Base-by-base conservation (phyloP, 2,797 vertebrate species). In the Sebastes umbrosus region DNA sequence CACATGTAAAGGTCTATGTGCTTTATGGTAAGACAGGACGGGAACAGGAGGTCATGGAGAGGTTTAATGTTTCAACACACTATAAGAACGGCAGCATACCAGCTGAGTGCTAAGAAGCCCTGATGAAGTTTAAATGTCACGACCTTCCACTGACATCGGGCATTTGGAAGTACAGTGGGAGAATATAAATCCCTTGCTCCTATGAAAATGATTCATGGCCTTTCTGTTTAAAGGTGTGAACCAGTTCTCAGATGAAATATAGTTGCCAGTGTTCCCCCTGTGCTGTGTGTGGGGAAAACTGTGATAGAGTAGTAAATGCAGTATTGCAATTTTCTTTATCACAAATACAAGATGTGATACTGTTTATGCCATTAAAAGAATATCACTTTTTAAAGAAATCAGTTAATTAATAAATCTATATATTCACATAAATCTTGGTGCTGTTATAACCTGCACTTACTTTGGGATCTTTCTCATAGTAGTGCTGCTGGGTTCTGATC, bases 381-480 rank as follows among this genome's bases (percentile, higher is more conserved):
- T 10, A 65, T 4, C 27, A 10, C 1, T 29, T 29, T 74, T 54
- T 50, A 36, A 46, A 46, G 43, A 46, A 46, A 62, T 32, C 3
- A 12, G 24, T 54, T 29, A 6, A 14, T 24, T 9, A 13, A 29
- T 43, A 12, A 13, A 50, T 50, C 0, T 29, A 14, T 36, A 14
- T 65, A 67, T 69, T 73, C 16, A 20, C 22, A 3, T 50, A 27
- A 25, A 31, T 62, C 2, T 31, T 55, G 27, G 14, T 82, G 50
- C 32, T 10, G 22, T 22, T 52, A 5, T 76, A 29, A 50, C 25
- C 6, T 46, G 43, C 16, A 46, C 43, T 94, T 95, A 98, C 98
- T 96, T 98, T 98, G 82, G 98, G 98, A 91, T 98, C 98, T 87
- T 96, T 97, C 92, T 98, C 97, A 60, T 98, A 98, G 94, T 98